These are phyloP conservation scores for Lepidochrysops patricia DNA, from an alignment of 2,888 invertebrate species.

Conservation along the genomic window DNA sequence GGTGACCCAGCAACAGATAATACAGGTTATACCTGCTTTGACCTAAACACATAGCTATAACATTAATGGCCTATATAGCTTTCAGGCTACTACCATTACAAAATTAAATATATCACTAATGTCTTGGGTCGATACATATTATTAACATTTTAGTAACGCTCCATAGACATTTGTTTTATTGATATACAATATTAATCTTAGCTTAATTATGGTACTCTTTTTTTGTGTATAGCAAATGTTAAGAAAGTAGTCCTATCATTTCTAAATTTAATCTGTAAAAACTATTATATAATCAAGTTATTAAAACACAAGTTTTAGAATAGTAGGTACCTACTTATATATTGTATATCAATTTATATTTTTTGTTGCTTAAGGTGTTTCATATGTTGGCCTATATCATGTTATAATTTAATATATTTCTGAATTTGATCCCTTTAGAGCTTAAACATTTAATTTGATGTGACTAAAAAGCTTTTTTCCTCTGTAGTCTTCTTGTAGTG, in stretches of 20 bases:
- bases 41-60: neutral
- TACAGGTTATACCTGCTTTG: constrained; percentile 50
- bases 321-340: neutral
- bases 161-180: neutral
- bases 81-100: neutral
- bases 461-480: neutral
- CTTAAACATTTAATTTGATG: neutral
- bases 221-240: neutral
- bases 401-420: neutral
- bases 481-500: neutral
- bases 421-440: constrained; percentile 1
- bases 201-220: neutral
- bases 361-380: constrained; percentile 3
- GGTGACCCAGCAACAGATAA: constrained; percentile 71
- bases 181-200: constrained; percentile 7
- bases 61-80: neutral
- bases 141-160: neutral
- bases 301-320: no score
- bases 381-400: neutral
- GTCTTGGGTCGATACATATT: neutral
- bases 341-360: constrained; percentile 8
- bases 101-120: neutral
- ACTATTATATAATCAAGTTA: no score
- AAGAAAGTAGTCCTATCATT: neutral
- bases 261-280: neutral